Evolutionary conservation across 2,888 invertebrate genomes (phyloP), one percentile per base, ranked within the genome.

Genomic region (Drosophila lacicola): DNA sequence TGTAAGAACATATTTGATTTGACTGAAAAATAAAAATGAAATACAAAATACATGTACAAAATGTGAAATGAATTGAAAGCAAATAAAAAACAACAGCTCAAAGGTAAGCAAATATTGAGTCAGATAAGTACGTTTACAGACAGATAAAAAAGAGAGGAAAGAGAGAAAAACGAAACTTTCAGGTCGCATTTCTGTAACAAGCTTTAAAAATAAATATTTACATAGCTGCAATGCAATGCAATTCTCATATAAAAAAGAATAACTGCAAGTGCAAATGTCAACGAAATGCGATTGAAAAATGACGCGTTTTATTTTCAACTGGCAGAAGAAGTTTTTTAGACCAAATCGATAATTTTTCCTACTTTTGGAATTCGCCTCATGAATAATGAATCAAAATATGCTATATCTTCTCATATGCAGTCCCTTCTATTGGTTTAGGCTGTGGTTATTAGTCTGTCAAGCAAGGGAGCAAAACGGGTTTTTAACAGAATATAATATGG

Each of bases 21-120:
- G 21, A 34, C n/a, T 57, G 17, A 17, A n/a, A 57, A 57, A 44
- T 29, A 29, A 29, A 29, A 29, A 8, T 8, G 29, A 53, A 41
- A 37, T 0, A 25, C 6, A 25, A n/a, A 17, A 14, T 17, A 14
- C 8, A n/a, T 8, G 6, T 49, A 39, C 53, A 58, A 66, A 34
- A 19, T 58, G 54, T 45, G 44, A 37, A 49, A 65, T 51, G 46
- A 55, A 64, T 58, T 39, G 25, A 58, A 53, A 45, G 42, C 47
- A 60, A 70, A 71, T 49, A 72, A 71, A 61, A 50, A 56, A 51
- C 34, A 53, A 49, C 11, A 41, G 19, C 49, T 36, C 54, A 36
- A 14, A 25, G 9, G 17, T 36, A 17, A 2, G 25, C 13, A 25
- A 55, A 55, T 36, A 55, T 14, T 45, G 45, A 3, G 36, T 21